Conservation (phyloP, 2,797 vertebrate species). For the Falco berigora region DNA sequence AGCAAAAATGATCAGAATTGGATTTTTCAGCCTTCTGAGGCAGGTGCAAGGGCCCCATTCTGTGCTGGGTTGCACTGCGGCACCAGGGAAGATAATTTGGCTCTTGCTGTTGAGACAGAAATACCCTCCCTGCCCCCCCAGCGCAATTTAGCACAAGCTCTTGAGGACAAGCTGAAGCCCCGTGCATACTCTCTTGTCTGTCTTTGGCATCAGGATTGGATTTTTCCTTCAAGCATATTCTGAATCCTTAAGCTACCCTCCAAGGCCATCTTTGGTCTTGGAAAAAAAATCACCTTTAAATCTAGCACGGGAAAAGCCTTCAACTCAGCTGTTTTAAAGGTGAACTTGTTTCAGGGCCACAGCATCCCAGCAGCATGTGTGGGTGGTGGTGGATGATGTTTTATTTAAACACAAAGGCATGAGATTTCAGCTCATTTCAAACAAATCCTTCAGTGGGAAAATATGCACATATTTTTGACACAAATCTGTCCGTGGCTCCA, state of each 20-base stretch:
- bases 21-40: slow-evolving; percentile 1
- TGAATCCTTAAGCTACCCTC: not conserved
- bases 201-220: not conserved
- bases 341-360: slow-evolving; percentile 35
- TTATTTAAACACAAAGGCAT: slow-evolving; percentile 59
- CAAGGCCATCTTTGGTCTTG: not conserved
- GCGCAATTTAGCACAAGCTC: not conserved
- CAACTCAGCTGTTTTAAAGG: slow-evolving; percentile 42
- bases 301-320: not conserved
- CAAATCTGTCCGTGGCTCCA: not conserved
- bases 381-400: slow-evolving; percentile 38
- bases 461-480: slow-evolving; percentile 56
- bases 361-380: not conserved
- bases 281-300: not conserved
- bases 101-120: not conserved
- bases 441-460: slow-evolving; percentile 17
- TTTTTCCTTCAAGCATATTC: not conserved
- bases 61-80: not conserved
- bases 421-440: slow-evolving; percentile 34
- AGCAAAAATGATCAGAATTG: slow-evolving; percentile 33
- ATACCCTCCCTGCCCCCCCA: not conserved
- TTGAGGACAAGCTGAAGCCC: not conserved
- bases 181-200: not conserved
- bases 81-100: not conserved
- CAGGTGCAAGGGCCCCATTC: not conserved